Conservation (phyloP, 2,113 vertebrate species). For the Cyanistes caeruleus region DNA sequence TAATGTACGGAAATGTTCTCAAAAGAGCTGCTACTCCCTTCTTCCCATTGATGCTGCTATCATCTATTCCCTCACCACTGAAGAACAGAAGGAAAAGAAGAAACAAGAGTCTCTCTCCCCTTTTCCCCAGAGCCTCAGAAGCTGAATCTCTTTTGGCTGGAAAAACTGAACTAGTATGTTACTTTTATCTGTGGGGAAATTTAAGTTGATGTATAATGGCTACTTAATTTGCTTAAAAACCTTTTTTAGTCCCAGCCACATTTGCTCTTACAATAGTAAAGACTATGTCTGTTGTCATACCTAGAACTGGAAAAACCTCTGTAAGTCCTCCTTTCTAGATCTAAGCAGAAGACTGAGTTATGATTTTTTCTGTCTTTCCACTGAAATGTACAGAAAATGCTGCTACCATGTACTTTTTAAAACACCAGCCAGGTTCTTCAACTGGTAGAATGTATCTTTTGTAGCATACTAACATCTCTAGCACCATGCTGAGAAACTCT, state of each 20-base stretch:
- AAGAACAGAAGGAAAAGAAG: background rate
- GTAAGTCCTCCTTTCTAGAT: background rate
- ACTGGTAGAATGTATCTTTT: background rate
- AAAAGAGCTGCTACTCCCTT: background rate
- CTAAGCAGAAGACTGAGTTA: background rate
- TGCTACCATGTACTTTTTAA: background rate
- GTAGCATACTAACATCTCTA: background rate
- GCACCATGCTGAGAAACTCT: background rate
- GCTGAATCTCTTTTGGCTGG: background rate
- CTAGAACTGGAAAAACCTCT: background rate
- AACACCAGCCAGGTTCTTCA: background rate
- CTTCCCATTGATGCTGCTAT: background rate
- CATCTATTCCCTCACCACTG: background rate
- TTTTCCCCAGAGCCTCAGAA: background rate
- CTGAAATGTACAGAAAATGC: background rate
- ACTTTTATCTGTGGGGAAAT: background rate
- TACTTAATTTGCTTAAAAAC: background rate
- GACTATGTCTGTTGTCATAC: background rate
- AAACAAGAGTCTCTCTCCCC: background rate
- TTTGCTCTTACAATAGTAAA: background rate
- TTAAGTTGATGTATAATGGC: background rate
- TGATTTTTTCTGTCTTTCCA: background rate
- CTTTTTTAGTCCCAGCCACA: background rate
- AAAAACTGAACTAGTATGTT: background rate
- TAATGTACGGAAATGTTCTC: background rate